Evolutionary conservation across 2,797 vertebrate species (phyloP), one percentile per base, ranked within the genome.

Genomic region (Leuciscus waleckii): DNA sequence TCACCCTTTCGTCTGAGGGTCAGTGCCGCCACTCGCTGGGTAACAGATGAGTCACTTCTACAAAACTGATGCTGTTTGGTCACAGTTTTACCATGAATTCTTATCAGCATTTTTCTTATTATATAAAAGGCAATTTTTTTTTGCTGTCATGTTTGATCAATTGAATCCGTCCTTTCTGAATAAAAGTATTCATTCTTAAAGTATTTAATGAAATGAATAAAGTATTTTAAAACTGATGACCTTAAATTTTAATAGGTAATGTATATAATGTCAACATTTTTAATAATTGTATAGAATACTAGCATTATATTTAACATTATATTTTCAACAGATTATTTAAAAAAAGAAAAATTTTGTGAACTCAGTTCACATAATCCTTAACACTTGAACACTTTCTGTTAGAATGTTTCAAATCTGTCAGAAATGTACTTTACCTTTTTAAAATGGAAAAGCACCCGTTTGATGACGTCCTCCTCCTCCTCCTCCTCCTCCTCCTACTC

Each of bases 1-100:
- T 84, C 83, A 79, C 21, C 49, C 77, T n/a, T 32, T 51, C 41
- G 5, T 77, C 79, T 71, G n/a, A 35, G 58, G 43, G 69, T 79
- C 86, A 80, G 35, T 46, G n/a, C 10, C 32, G 14, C 23, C 71
- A 46, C 35, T 68, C 19, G 23, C 79, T 26, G 32, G 51, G 13
- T 9, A 71, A 79, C 67, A 63, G 75, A 71, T 32, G 46, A 63
- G 10, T 26, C n/a, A 11, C 21, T 70, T 68, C 13, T 68, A 70
- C 65, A 17, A 56, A 81, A 81, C 37, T 2, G 32, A 21, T 29
- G 19, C 43, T n/a, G 37, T 51, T 17, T 49, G 6, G 19, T 29
- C 41, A 10, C 7, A 7, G 58, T 46, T 78, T 23, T 1, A 37
- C 23, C 23, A 71, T 8, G 11, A 16, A 26, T 46, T 46, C 23